phyloP scores from a whole-genome alignment of 1,140 invertebrate species.

The Panonychus citri region DNA sequence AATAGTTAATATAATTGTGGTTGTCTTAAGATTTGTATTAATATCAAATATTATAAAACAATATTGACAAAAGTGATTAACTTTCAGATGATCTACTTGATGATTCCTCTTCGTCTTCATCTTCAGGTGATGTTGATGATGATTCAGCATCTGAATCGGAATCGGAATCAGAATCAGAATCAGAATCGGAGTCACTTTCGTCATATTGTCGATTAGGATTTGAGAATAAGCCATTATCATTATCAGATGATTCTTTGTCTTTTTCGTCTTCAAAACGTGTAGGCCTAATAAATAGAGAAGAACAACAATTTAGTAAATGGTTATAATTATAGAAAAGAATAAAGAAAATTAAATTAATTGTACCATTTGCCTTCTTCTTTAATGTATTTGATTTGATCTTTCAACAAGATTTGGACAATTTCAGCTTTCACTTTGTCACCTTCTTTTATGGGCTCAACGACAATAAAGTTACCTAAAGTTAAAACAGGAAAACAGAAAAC shows the following conservation, averaged over 20 bases:
- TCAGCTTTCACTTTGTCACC: constrained; percentile 74
- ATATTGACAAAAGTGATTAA: no score
- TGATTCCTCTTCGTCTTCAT: no score
- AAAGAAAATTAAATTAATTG: background rate
- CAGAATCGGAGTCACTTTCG: background rate
- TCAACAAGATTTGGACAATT: constrained; percentile 53
- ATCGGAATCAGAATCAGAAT: no score
- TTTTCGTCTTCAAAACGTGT: background rate
- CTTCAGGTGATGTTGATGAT: background rate
- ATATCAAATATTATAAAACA: no score
- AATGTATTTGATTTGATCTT: constrained; percentile 55
- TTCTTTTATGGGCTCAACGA: constrained; percentile 66
- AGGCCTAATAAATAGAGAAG: background rate
- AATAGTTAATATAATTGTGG: no score
- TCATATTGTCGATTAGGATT: background rate
- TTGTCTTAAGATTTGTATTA: no score
- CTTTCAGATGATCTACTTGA: no score
- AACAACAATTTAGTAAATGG: no score
- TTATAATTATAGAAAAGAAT: background rate
- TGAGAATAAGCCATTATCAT: background rate
- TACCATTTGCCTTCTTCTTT: constrained; percentile 47
- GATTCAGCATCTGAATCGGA: no score
- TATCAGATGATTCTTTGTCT: background rate
- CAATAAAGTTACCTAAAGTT: constrained; percentile 43
- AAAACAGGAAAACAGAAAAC: background rate